phyloP scores from a whole-genome alignment of 2,797 vertebrate species.

The Percopsis omiscomaycus region DNA sequence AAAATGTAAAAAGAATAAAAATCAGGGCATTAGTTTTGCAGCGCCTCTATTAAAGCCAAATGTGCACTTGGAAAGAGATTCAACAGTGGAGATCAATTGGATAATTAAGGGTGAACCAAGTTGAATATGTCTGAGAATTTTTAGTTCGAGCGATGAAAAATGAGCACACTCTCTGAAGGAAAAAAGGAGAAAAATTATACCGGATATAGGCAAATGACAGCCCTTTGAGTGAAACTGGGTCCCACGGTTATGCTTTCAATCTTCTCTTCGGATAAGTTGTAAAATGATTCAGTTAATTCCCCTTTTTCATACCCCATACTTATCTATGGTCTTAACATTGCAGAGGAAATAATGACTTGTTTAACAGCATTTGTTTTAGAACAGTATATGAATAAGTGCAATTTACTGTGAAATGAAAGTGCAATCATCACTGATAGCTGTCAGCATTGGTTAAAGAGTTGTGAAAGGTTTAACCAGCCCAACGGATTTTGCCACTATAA shows the following conservation, averaged over 20 bases:
- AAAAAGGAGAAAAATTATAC: constrained; percentile 38
- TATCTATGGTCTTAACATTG: constrained; percentile 19
- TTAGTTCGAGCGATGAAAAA: constrained; percentile 23
- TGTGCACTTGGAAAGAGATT: constrained; percentile 13
- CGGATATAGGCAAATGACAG: constrained; percentile 38
- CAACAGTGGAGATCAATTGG: constrained; percentile 36
- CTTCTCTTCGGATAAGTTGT: constrained; percentile 27
- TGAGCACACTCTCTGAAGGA: constrained; percentile 29
- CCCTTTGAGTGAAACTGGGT: constrained; percentile 28
- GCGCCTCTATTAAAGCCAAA: constrained; percentile 39
- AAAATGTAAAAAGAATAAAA: constrained; percentile 6
- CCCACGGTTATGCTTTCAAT: constrained; percentile 41
- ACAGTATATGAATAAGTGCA: not conserved
- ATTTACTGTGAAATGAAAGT: constrained; percentile 7
- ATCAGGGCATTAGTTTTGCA: constrained; percentile 26
- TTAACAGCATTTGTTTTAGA: constrained; percentile 14
- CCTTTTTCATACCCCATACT: constrained; percentile 30
- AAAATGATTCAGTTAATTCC: constrained; percentile 35
- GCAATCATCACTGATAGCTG: constrained; percentile 6
- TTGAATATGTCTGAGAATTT: constrained; percentile 22
- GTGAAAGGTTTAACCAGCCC: constrained; percentile 5
- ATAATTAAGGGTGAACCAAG: constrained; percentile 45
- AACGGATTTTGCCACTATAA: constrained; percentile 9
- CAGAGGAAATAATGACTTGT: constrained; percentile 20
- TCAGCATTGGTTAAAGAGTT: constrained; percentile 11